phyloP scores from a whole-genome alignment of 1,140 invertebrate species.

The Bombus ignitus region DNA sequence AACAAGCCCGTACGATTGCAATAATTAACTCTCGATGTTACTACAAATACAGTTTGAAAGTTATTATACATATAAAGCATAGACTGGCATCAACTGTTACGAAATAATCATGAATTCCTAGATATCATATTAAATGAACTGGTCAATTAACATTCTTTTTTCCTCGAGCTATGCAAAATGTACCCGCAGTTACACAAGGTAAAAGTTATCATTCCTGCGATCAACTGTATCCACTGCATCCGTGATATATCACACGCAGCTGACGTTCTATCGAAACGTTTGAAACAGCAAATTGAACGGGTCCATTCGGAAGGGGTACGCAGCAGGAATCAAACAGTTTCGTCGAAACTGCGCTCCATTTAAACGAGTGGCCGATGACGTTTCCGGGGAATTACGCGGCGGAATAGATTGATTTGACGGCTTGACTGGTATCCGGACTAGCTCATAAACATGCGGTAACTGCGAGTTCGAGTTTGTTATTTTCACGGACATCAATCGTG shows the following conservation, averaged over 20 bases:
- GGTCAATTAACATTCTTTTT: too few species aligned
- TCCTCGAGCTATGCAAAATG: not conserved
- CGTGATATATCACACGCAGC: not conserved
- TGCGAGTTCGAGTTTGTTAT: conserved; percentile 10
- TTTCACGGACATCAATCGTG: conserved; percentile 32
- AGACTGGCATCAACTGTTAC: too few species aligned
- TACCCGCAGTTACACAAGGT: not conserved
- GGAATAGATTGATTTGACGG: conserved; percentile 13
- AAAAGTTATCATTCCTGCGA: not conserved
- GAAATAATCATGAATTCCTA: too few species aligned
- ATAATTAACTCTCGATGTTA: too few species aligned
- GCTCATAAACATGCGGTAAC: conserved; percentile 39
- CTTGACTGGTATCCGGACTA: not conserved
- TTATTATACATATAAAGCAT: too few species aligned
- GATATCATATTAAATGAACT: too few species aligned
- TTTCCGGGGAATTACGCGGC: not conserved
- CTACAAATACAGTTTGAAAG: too few species aligned
- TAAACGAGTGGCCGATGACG: not conserved
- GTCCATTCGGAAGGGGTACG: not conserved
- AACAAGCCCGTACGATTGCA: too few species aligned
- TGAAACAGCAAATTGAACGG: not conserved
- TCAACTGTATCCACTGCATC: not conserved
- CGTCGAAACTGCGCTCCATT: not conserved
- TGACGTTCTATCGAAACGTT: not conserved
- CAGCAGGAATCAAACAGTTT: not conserved